phyloP scores from a whole-genome alignment of 2,113 vertebrate species.

The Tor tambroides region DNA sequence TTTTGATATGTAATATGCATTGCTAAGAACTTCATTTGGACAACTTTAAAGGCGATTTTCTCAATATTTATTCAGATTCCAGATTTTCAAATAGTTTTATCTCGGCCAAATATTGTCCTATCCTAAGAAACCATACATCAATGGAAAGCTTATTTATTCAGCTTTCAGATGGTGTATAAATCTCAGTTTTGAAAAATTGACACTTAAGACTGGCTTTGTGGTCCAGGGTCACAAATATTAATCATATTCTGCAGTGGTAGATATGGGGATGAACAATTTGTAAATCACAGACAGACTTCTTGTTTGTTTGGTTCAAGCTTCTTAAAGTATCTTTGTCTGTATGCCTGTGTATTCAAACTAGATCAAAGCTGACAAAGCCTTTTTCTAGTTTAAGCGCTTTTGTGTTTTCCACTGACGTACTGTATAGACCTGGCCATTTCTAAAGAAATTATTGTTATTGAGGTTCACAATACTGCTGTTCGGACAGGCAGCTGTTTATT shows the following conservation, averaged over 20 bases:
- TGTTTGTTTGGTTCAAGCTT: constrained; percentile 25
- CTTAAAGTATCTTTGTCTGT: neutral
- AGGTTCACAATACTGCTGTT: neutral
- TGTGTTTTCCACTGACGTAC: constrained; percentile 15
- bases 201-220: no score
- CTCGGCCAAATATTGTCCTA: no score
- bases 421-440: constrained; percentile 3
- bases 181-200: no score
- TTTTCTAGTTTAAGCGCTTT: constrained; percentile 30
- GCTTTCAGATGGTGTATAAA: no score
- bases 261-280: constrained; percentile 21
- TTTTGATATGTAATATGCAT: no score
- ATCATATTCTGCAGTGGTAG: constrained; percentile 8
- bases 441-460: neutral
- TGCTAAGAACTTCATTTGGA: no score
- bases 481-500: neutral
- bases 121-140: no score
- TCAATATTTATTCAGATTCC: no score
- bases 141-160: no score
- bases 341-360: constrained; percentile 10
- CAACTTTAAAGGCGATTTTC: no score
- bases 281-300: neutral
- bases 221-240: no score
- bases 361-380: constrained; percentile 5
- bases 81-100: no score